Base-by-base conservation (phyloP, 1,140 invertebrate genomes). In the Micrasema longulum region DNA sequence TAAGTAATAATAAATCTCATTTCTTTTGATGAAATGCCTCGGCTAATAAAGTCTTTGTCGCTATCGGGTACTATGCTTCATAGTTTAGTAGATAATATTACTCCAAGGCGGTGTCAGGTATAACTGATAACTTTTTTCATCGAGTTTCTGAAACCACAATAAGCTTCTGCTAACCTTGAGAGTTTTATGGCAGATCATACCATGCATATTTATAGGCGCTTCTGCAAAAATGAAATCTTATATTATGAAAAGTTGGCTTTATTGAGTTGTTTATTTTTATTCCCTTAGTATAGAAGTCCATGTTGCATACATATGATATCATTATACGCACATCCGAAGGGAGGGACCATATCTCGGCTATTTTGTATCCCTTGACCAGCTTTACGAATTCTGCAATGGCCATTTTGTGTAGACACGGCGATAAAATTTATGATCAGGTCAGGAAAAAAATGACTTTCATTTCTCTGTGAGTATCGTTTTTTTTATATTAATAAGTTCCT, bases 261-360 rank as follows among this genome's bases (percentile, higher is more conserved):
- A 57, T 57, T 57, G 53, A 57, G 26, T 57, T 57, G 53, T 57
- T 57, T 57, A 57, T 57, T 57, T 57, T 57, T 57, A 57, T 57
- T 57, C 31, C n/a, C 0, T 18, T 35, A 18, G n/a, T 57, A 12
- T 9, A n/a, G 23, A 14, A 14, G 53, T 35, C 53, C 16, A 12
- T n/a, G n/a, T n/a, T 31, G 14, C 53, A 57, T 57, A 57, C 31
- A 57, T n/a, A 57, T 16, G 31, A 14, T n/a, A 9, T 57, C 26
- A 57, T 57, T 57, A 57, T 14, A 22, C 18, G 18, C 1, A 23
- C 50, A 16, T 53, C 22, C 50, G 50, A 12, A 31, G n/a, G n/a
- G 18, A 45, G 12, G 18, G 43, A 16, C 18, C 43, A 7, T 45
- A 45, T n/a, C n/a, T 45, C 43, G n/a, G 43, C 18, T 45, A n/a